Percentiles rank a stretch among this genome's conserved stretches.
These are phyloP conservation scores for Netelia virgata DNA, from an alignment of 2,888 invertebrate species.

Conservation along the genomic window DNA sequence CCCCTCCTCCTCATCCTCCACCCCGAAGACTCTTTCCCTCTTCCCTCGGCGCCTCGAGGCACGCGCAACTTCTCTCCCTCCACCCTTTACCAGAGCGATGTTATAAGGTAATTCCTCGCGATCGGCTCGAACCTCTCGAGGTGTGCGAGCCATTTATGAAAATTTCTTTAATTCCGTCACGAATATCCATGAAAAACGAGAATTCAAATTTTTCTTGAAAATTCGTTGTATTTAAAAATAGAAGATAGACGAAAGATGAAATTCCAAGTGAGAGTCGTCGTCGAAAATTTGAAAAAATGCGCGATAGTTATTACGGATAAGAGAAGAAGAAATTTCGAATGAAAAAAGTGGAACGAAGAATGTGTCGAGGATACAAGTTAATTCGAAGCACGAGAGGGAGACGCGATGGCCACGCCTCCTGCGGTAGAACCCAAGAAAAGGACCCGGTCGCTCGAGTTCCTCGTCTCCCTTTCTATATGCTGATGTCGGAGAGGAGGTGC, in stretches of 20 bases:
- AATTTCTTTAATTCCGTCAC: not conserved
- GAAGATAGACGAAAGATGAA: no score
- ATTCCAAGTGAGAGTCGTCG: not conserved
- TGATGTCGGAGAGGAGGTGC: constrained; percentile 54
- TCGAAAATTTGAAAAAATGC: not conserved
- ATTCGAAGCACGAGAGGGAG: constrained; percentile 44
- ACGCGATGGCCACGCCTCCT: constrained; percentile 59
- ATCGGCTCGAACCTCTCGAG: constrained; percentile 70
- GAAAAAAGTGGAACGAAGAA: constrained; percentile 40
- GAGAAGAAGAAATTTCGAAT: not conserved
- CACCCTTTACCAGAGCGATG: constrained; percentile 49
- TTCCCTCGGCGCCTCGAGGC: constrained; percentile 79
- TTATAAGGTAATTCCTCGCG: constrained; percentile 75
- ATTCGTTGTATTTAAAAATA: no score
- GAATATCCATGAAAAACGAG: no score
- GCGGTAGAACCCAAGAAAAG: constrained; percentile 44
- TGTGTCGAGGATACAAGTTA: constrained; percentile 58
- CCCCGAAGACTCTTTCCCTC: constrained; percentile 63
- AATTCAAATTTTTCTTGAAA: no score
- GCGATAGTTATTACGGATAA: no score
- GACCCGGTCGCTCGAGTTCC: constrained; percentile 43
- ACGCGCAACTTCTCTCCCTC: constrained; percentile 80
- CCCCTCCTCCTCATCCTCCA: not conserved
- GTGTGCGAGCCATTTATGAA: not conserved
- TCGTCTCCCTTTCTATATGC: constrained; percentile 46